These are phyloP conservation scores for human DNA, from an alignment of 2,113 vertebrate species.

Conservation along the genomic window GRCh38 chr3:22866501-22867000, in stretches of 20 bases:
- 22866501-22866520: neutral
- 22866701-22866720: neutral
- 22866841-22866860: neutral
- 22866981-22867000: neutral
- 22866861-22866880: neutral
- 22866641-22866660: neutral
- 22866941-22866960: neutral
- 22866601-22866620: neutral
- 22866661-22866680: neutral
- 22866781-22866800: neutral
- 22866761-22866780: neutral
- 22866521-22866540: neutral
- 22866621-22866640: neutral
- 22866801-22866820: neutral
- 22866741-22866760: neutral
- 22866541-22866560: neutral
- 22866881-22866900: neutral
- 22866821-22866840: neutral
- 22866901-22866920: neutral
- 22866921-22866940: neutral
- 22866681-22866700: neutral
- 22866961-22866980: neutral
- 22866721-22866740: neutral
- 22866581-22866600: neutral
- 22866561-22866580: neutral